Percentiles rank a stretch among this genome's conserved stretches.
Evolutionary conservation across 2,113 vertebrate species (phyloP).

Genomic region (Thinocorus orbignyianus): DNA sequence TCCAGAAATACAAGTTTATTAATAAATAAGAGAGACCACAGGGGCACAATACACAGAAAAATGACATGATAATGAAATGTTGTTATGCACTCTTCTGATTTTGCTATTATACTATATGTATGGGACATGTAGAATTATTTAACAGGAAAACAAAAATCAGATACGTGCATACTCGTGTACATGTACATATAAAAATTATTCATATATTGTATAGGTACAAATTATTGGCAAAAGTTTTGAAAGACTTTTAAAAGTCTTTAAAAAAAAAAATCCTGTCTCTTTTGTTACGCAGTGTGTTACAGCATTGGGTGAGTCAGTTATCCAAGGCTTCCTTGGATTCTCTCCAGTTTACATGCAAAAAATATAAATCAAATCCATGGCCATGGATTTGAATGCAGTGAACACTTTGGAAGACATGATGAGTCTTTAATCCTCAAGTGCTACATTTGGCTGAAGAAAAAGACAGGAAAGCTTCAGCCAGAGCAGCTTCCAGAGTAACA

Average conservation of each 20-base stretch:
- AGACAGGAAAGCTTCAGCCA: background rate
- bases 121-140: background rate
- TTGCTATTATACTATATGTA: background rate
- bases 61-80: background rate
- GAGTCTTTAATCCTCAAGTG: background rate
- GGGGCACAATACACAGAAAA: background rate
- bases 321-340: background rate
- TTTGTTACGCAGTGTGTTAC: background rate
- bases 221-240: background rate
- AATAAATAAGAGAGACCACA: background rate
- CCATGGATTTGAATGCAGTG: background rate
- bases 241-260: background rate
- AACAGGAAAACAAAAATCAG: background rate
- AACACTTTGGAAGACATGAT: background rate
- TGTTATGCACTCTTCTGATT: background rate
- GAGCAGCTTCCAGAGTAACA: background rate
- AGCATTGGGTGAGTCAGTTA: background rate
- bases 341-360: background rate
- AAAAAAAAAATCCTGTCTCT: background rate
- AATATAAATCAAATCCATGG: background rate
- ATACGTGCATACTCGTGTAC: background rate
- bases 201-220: background rate
- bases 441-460: background rate
- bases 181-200: background rate
- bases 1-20: background rate